These are phyloP conservation scores for Galeopsomyia nigrocyanea DNA, from an alignment of 2,888 invertebrate genomes.

Conservation along the genomic window DNA sequence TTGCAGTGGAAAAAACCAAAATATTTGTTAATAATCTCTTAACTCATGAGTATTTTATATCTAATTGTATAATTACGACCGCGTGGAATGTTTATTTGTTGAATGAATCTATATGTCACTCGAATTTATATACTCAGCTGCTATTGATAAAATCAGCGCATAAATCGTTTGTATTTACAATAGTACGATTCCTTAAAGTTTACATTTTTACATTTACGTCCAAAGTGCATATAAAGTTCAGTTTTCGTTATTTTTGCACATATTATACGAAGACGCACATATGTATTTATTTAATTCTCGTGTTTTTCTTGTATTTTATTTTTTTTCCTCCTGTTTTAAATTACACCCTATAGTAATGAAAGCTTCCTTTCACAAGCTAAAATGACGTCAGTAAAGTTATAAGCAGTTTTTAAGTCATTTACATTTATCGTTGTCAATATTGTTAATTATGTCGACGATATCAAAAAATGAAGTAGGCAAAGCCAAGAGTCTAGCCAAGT, in stretches of 20 bases:
- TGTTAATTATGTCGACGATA: background rate
- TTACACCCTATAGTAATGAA: background rate
- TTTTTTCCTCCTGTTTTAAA: conserved; percentile 2
- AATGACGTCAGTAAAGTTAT: background rate
- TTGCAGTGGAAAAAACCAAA: conserved; percentile 18
- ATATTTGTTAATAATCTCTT: conserved; percentile 29
- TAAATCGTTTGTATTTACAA: conserved; percentile 28
- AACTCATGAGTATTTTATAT: conserved; percentile 24
- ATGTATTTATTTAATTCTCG: conserved; percentile 4
- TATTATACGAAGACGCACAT: conserved; percentile 43
- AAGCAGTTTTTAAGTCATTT: background rate
- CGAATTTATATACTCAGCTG: background rate
- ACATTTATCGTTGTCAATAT: background rate
- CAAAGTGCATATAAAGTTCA: conserved; percentile 47
- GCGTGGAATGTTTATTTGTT: conserved; percentile 41
- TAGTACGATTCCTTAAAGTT: conserved; percentile 36
- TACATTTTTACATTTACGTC: conserved; percentile 47
- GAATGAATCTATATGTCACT: conserved; percentile 6
- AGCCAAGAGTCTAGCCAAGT: too few relatives aligned
- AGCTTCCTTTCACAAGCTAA: background rate
- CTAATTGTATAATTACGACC: conserved; percentile 6
- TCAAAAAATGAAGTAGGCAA: too few relatives aligned
- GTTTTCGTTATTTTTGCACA: conserved; percentile 32
- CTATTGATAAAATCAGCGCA: conserved; percentile 27
- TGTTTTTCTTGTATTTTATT: conserved; percentile 24